phyloP scores from a whole-genome alignment of 2,888 invertebrate species.

The Thereva nobilitata region DNA sequence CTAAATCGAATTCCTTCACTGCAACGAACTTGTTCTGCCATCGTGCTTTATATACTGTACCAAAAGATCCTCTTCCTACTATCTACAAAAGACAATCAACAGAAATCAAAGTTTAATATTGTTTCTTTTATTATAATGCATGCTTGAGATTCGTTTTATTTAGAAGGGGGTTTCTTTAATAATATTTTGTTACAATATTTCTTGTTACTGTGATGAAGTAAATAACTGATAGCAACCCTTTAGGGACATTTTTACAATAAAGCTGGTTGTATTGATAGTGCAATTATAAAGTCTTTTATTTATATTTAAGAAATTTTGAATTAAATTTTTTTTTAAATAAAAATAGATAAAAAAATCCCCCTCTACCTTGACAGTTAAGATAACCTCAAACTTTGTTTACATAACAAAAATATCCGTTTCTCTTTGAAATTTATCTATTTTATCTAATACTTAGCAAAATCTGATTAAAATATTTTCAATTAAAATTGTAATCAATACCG shows the following conservation, averaged over 20 bases:
- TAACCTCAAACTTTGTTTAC: slow-evolving; percentile 41
- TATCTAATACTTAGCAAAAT: too few species aligned
- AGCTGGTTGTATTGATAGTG: not conserved
- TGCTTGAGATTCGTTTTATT: too few species aligned
- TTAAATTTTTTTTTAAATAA: not conserved
- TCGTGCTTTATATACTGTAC: slow-evolving; percentile 86
- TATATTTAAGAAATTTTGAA: not conserved
- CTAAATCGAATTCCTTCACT: slow-evolving; percentile 90
- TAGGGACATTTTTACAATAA: not conserved
- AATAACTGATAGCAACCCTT: slow-evolving; percentile 5
- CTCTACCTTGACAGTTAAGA: not conserved
- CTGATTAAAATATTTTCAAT: too few species aligned
- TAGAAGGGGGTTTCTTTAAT: too few species aligned
- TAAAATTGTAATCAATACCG: slow-evolving; percentile 62
- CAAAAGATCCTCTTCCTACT: slow-evolving; percentile 93
- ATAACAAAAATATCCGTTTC: slow-evolving; percentile 28
- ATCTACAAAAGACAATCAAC: slow-evolving; percentile 62
- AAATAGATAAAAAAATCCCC: not conserved
- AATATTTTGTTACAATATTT: too few species aligned
- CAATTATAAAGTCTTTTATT: not conserved
- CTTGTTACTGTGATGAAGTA: not conserved
- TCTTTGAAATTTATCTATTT: too few species aligned
- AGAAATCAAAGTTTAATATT: not conserved
- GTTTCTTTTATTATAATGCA: too few species aligned
- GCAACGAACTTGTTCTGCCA: slow-evolving; percentile 89